Conservation (phyloP, 2,888 invertebrate genomes). For the Monoplex corrugatus region DNA sequence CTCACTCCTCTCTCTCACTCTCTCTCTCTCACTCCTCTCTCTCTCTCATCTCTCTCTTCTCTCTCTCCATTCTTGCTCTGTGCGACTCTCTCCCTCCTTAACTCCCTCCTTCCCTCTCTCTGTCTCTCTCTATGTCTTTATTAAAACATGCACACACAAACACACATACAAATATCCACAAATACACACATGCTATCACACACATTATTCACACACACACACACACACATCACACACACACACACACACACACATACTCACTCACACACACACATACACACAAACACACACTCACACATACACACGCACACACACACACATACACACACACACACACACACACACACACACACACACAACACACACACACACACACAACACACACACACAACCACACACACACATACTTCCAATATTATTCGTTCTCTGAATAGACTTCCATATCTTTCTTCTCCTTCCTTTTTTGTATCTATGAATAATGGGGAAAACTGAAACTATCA, state of each 20-base stretch:
- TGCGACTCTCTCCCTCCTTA: background rate
- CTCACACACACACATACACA: background rate
- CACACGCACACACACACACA: background rate
- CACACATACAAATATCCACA: background rate
- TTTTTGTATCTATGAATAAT: no score
- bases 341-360: no score
- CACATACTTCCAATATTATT: no score
- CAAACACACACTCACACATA: background rate
- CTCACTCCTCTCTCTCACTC: background rate
- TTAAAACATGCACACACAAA: background rate
- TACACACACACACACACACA: background rate
- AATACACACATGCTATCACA: background rate
- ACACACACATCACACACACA: background rate
- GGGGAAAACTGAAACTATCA: no score
- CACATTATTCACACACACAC: background rate
- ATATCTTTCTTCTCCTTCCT: no score
- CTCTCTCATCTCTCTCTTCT: background rate
- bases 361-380: no score
- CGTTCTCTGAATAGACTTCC: no score
- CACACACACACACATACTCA: background rate
- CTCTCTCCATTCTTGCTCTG: conserved; percentile 8
- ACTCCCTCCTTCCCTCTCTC: background rate
- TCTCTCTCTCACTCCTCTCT: background rate
- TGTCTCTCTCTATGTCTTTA: conserved; percentile 15
- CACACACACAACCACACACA: no score